Evolutionary conservation across 2,888 invertebrate species (phyloP).

Genomic region (Coelogynopora nodosa): DNA sequence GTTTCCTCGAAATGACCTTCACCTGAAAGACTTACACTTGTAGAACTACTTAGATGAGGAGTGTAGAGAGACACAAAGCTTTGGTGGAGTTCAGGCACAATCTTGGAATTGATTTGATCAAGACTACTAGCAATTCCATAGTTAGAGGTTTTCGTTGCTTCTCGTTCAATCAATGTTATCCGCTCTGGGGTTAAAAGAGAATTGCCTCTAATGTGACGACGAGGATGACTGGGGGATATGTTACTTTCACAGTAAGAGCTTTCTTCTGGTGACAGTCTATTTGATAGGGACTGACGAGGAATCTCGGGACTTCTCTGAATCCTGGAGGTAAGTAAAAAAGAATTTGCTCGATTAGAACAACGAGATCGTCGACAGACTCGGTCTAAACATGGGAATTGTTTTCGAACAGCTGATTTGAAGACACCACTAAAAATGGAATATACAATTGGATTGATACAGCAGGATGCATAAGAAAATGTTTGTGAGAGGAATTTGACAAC

Average conservation of each 20-base stretch:
- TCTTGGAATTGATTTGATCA: neutral
- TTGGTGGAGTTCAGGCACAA: neutral
- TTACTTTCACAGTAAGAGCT: neutral
- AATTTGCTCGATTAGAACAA: neutral
- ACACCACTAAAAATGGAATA: conserved; percentile 43
- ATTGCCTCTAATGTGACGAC: neutral
- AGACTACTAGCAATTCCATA: neutral
- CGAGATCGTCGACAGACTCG: neutral
- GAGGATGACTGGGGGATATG: neutral
- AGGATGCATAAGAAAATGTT: conserved; percentile 37
- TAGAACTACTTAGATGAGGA: neutral
- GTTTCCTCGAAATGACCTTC: neutral
- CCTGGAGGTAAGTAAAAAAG: neutral
- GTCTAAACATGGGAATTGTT: conserved; percentile 39
- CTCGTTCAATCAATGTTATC: neutral
- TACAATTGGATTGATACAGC: conserved; percentile 41
- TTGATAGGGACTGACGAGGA: neutral
- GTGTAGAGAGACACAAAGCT: neutral
- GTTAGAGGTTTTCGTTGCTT: neutral
- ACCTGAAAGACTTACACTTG: neutral
- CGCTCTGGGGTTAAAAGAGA: neutral
- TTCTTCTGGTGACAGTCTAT: neutral
- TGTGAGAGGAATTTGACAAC: conserved; percentile 29
- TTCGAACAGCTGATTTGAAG: conserved; percentile 33
- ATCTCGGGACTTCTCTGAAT: neutral